These are phyloP conservation scores for Microctonus brassicae DNA, from an alignment of 2,888 invertebrate genomes.

Conservation along the genomic window DNA sequence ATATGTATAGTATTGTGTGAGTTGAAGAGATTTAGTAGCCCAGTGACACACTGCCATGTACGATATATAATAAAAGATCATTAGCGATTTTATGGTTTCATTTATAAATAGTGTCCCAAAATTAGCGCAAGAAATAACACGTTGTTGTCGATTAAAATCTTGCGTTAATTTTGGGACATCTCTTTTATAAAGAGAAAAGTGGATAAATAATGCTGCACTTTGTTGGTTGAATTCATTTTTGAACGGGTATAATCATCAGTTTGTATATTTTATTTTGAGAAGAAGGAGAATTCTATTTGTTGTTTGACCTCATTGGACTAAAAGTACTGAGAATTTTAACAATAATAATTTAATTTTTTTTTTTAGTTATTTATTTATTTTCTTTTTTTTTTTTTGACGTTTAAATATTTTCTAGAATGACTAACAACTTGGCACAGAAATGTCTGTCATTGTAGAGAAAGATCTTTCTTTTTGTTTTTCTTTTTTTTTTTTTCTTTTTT, in stretches of 20 bases:
- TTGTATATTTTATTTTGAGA: neutral
- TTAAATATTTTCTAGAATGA: constrained; percentile 10
- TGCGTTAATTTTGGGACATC: too few relatives aligned
- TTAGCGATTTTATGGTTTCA: constrained; percentile 26
- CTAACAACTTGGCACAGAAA: too few relatives aligned
- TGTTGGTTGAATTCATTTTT: neutral
- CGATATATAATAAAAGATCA: constrained; percentile 8
- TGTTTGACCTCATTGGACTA: constrained; percentile 20
- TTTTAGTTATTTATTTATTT: neutral
- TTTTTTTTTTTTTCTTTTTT: too few relatives aligned
- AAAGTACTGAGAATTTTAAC: neutral
- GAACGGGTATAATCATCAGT: neutral
- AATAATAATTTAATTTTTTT: neutral
- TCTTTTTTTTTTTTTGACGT: neutral
- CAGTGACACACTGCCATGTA: constrained; percentile 25
- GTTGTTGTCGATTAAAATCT: too few relatives aligned
- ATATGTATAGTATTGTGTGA: neutral
- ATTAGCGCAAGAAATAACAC: too few relatives aligned
- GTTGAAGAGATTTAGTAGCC: constrained; percentile 14
- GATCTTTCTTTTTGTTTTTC: too few relatives aligned
- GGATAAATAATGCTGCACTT: too few relatives aligned
- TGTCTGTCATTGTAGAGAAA: too few relatives aligned
- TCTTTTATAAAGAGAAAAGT: constrained; percentile 2
- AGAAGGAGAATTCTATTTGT: constrained; percentile 12
- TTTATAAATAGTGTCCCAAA: neutral